These are phyloP conservation scores for Theonella swinhoei DNA, from an alignment of 37 sponge, comb jelly and placozoan species.

Conservation along the genomic window DNA sequence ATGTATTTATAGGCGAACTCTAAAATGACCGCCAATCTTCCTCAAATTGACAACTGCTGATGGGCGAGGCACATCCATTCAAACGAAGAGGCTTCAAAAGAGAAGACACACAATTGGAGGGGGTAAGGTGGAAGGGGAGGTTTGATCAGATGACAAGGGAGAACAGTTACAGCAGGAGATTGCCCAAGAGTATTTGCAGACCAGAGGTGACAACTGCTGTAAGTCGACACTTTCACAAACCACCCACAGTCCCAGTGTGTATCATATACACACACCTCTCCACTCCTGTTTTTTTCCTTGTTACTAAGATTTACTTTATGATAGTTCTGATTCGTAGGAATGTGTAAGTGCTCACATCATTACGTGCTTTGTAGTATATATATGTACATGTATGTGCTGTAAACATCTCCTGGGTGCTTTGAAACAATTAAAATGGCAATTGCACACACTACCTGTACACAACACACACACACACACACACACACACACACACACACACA, in stretches of 20 bases:
- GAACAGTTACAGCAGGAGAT: conserved; percentile 35
- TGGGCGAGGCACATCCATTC: too few relatives aligned
- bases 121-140: background rate
- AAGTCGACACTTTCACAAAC: background rate
- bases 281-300: too few relatives aligned
- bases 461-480: too few relatives aligned
- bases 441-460: too few relatives aligned
- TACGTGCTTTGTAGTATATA: too few relatives aligned
- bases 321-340: too few relatives aligned
- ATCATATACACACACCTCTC: too few relatives aligned
- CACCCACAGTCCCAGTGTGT: background rate
- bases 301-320: too few relatives aligned
- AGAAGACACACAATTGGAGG: background rate
- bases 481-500: too few relatives aligned
- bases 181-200: conserved; percentile 5
- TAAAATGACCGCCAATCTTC: background rate
- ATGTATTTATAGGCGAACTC: conserved; percentile 21
- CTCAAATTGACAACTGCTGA: background rate
- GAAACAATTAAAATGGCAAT: too few relatives aligned
- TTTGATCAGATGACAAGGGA: background rate
- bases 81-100: background rate
- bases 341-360: too few relatives aligned
- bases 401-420: too few relatives aligned
- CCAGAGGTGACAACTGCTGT: background rate
- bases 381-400: background rate